Percentiles rank a stretch among this genome's conserved stretches.
These are phyloP conservation scores for Drosophila longiperda DNA, from an alignment of 2,888 invertebrate species.

Conservation along the genomic window DNA sequence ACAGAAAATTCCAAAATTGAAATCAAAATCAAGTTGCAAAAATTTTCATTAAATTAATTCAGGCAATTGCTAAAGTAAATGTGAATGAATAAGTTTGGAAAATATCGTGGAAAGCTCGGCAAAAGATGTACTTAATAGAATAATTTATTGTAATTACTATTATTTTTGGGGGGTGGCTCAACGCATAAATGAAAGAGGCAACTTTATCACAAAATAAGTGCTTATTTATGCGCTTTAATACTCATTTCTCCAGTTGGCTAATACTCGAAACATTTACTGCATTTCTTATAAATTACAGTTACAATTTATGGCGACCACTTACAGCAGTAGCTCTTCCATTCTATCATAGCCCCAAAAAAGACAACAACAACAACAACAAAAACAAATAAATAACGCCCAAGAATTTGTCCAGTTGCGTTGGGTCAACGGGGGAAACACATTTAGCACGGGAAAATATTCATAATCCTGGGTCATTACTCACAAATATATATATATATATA, in stretches of 20 bases:
- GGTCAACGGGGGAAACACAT: constrained; percentile 27
- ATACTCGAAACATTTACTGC: constrained; percentile 43
- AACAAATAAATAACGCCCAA: constrained; percentile 3
- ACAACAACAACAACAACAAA: neutral
- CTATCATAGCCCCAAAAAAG: constrained; percentile 6
- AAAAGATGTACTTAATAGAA: constrained; percentile 50
- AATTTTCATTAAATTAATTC: neutral
- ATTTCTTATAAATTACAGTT: constrained; percentile 56
- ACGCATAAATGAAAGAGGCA: constrained; percentile 45
- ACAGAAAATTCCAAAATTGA: constrained; percentile 10
- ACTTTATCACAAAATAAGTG: constrained; percentile 60
- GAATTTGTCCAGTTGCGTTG: constrained; percentile 28
- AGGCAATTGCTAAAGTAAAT: constrained; percentile 3
- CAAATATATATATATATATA: constrained; percentile 60
- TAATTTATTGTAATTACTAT: constrained; percentile 64
- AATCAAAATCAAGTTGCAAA: constrained; percentile 11
- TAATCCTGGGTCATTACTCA: constrained; percentile 75
- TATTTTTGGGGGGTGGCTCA: constrained; percentile 25
- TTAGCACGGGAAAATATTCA: constrained; percentile 66
- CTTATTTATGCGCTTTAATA: constrained; percentile 62
- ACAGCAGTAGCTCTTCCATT: constrained; percentile 39
- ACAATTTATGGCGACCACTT: constrained; percentile 57
- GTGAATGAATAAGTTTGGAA: constrained; percentile 9
- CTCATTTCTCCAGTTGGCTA: constrained; percentile 24
- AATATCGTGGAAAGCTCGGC: constrained; percentile 10